Evolutionary conservation across 2,888 invertebrate genomes (phyloP), one percentile per base, ranked within the genome.

Genomic region (Sphaeridia pumilis): DNA sequence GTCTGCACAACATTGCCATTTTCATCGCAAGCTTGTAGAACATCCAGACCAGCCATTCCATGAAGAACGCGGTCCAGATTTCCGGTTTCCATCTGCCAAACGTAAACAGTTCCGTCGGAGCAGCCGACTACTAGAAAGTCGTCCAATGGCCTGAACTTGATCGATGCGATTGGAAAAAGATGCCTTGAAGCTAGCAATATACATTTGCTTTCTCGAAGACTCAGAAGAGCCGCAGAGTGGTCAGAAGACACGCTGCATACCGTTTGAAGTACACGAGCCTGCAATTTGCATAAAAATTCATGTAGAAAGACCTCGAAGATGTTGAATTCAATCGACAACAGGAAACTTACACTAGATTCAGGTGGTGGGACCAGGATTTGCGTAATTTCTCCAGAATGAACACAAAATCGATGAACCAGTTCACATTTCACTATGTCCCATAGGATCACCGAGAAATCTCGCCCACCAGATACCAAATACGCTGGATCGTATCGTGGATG

Each of bases 51-150:
- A 55, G 89, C 82, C 74, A 94, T 86, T 44, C 90, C 95, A 70
- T 94, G 92, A 1, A 95, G 74, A 10, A 98, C 94, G 46, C 97
- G 78, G 71, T 98, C 97, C 66, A 98, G 73, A 69, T 95, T 59
- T 75, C 78, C 79, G 2, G 97, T 98, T 74, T 98, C 98, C 94
- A 98, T 97, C 76, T 98, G 97, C 98, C 98, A 98, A 1, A 98
- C 93, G 71, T 94, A 95, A 1, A 97, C 94, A 0, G 94, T 90
- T 2, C 95, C 94, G 71, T 99, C 97, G 5, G 90, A 87, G 70
- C 94, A 94, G 1, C 90, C 92, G 20, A 97, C 90, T 61, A 95
- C 86, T 78, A 98, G 86, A 69, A 95, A 98, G 71, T 99, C 98
- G 69, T 98, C 97, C 2, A 92, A 76, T 0, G 97, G 94, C 41